These are phyloP conservation scores for Myrmecobius fasciatus DNA, from an alignment of 2,113 vertebrate species.

Conservation along the genomic window DNA sequence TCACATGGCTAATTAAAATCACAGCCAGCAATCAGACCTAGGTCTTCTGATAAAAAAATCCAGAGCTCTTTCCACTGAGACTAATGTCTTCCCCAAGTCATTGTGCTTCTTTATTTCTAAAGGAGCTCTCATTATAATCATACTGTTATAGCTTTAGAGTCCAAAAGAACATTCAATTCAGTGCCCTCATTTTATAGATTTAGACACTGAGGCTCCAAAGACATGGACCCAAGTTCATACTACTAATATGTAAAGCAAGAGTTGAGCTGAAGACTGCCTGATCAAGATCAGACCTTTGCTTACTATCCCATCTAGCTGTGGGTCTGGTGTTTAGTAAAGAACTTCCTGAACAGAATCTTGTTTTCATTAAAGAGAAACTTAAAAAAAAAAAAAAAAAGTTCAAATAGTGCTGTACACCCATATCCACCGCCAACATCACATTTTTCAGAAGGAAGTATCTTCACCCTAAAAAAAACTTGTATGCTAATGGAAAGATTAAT, in stretches of 20 bases:
- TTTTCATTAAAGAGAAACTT: background rate
- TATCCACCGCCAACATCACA: background rate
- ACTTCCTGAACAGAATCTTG: background rate
- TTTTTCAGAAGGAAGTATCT: background rate
- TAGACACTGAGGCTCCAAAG: background rate
- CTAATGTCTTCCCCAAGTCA: background rate
- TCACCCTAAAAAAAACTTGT: background rate
- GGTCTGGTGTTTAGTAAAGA: background rate
- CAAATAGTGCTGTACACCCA: background rate
- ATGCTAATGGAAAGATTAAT: background rate
- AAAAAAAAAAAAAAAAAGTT: background rate
- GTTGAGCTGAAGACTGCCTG: background rate
- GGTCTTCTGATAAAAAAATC: background rate
- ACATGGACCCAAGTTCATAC: background rate
- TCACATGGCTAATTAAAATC: background rate
- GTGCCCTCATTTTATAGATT: background rate
- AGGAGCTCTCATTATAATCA: slow-evolving; percentile 2
- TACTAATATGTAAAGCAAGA: background rate
- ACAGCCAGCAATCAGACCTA: background rate
- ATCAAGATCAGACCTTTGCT: background rate
- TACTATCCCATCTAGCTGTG: background rate
- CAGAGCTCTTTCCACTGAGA: background rate
- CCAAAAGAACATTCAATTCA: background rate
- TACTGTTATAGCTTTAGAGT: background rate
- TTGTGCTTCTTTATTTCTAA: background rate